Percentiles rank a stretch among this genome's conserved stretches.
These are phyloP conservation scores for Arizona elegans DNA, from an alignment of 2,113 vertebrate species.

Conservation along the genomic window DNA sequence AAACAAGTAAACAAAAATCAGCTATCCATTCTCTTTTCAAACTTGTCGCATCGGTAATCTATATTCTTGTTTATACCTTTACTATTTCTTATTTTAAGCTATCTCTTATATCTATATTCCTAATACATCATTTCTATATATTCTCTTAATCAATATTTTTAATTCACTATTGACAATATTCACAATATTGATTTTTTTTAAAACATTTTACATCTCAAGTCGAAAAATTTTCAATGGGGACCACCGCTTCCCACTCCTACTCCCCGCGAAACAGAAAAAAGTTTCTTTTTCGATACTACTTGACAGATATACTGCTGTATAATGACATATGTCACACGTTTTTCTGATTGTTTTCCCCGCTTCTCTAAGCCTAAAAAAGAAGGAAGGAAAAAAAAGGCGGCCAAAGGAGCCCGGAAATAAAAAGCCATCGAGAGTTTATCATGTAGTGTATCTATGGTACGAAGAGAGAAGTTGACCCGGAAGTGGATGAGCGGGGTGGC, in stretches of 20 bases:
- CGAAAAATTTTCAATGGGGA: neutral
- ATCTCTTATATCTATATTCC: no score
- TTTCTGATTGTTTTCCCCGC: neutral
- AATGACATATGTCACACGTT: no score
- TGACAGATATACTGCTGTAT: neutral
- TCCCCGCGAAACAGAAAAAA: neutral
- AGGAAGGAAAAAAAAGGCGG: neutral
- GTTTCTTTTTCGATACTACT: neutral
- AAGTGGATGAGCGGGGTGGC: neutral
- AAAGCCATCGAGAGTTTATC: fast-evolving
- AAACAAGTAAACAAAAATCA: no score
- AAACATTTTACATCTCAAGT: neutral
- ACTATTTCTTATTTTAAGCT: no score
- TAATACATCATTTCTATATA: no score
- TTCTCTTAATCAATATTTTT: no score
- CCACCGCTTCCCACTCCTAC: neutral
- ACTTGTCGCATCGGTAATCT: no score
- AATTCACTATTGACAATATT: no score
- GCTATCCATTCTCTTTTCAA: no score
- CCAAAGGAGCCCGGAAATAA: neutral
- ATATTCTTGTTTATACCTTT: no score
- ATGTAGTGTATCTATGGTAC: neutral
- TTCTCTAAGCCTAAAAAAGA: no score
- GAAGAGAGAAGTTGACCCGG: neutral
- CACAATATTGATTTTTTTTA: no score